Percentiles rank a stretch among this genome's conserved stretches.
Conservation (phyloP, 2,113 vertebrate genomes). For the Trogon melanurus region DNA sequence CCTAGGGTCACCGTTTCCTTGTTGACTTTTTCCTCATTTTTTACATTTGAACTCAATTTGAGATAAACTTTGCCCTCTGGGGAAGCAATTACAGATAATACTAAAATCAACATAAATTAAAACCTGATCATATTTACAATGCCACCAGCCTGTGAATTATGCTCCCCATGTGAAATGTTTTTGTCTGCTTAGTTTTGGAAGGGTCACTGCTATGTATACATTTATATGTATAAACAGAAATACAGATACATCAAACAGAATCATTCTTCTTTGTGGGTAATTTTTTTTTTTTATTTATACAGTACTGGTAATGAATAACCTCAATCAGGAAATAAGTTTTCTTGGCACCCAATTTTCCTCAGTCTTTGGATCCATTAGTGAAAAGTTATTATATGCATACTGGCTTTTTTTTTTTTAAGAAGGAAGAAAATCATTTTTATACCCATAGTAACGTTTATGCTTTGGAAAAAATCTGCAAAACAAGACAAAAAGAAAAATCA, state of each 20-base stretch:
- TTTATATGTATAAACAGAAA: not conserved
- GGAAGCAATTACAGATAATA: slow-evolving; percentile 58
- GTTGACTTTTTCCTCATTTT: slow-evolving; percentile 55
- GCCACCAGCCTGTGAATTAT: slow-evolving; percentile 24
- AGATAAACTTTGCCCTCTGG: slow-evolving; percentile 62
- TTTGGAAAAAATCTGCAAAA: not conserved
- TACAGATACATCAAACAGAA: not conserved
- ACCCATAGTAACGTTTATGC: not conserved
- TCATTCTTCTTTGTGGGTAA: not conserved
- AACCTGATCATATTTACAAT: slow-evolving; percentile 18
- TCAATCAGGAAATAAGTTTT: slow-evolving; percentile 31
- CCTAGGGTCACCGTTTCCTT: slow-evolving; percentile 23
- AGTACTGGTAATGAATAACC: not conserved
- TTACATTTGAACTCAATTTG: slow-evolving; percentile 35
- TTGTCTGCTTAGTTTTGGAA: slow-evolving; percentile 20
- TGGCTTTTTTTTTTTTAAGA: not conserved
- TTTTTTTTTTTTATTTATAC: not conserved
- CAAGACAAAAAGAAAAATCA: not conserved
- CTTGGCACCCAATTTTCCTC: slow-evolving; percentile 12
- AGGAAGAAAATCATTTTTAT: not conserved
- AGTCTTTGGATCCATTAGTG: slow-evolving; percentile 15
- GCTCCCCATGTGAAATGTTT: not conserved
- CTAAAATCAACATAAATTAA: slow-evolving; percentile 50
- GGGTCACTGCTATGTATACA: not conserved
- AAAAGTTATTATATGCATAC: not conserved